Evolutionary conservation across 1,140 invertebrate genomes (phyloP), one percentile per base, ranked within the genome.

Genomic region (Lithobius niger): DNA sequence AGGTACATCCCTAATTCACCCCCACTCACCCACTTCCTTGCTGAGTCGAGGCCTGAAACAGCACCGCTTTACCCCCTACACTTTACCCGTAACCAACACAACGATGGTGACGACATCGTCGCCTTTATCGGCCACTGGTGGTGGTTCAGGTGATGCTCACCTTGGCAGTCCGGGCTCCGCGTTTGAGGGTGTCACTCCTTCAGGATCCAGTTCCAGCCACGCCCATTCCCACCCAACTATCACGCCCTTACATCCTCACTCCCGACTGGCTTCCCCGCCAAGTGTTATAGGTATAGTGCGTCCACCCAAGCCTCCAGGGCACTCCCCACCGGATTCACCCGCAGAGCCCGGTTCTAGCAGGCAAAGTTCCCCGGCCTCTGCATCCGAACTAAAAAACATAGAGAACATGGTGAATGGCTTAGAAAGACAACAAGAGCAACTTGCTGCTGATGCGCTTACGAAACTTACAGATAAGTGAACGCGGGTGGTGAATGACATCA

Each of bases 321-420:
- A n/a, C n/a, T 22, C 43, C 21, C 27, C 44, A 3, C 36, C 57
- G 47, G 36, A 45, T 21, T 28, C 60, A 53, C 52, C 63, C 58
- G 53, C 62, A 3, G 60, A 28, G 24, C 31, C 26, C 28, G 31
- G 40, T 18, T 26, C 53, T 48, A 26, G 47, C 13, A 27, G 40
- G 47, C 40, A n/a, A 16, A 28, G 52, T 58, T 62, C 43, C 60
- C 60, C 21, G 52, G 66, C 61, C 6, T 61, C 65, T 21, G 64
- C 69, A 16, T 71, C 70, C 60, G 89, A 94, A 71, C 77, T 96
- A 55, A 93, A 93, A 71, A 92, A 83, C 70, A 96, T 96, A 71
- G 90, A 96, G 71, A 91, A 92, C 67, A 95, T 94, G 90, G 88
- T 95, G 57, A 94, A 94, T 71, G 90, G 89, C 0, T 73, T 95